Base-by-base conservation (phyloP, 2,888 invertebrate genomes). In the Sepioteuthis lessoniana region DNA sequence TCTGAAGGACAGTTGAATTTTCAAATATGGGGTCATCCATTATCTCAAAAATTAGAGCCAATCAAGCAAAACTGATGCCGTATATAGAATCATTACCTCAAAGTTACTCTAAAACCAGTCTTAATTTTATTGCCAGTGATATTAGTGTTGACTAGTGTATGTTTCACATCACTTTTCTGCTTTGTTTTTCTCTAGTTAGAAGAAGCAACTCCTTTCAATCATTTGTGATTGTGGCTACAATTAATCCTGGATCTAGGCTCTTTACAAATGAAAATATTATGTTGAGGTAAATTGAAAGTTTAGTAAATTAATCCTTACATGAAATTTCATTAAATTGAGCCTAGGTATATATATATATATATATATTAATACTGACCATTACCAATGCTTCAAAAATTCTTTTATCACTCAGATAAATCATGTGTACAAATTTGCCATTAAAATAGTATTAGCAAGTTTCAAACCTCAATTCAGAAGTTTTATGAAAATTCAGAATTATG, bases 181-280 rank as follows among this genome's bases (percentile, higher is more conserved):
- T 55, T 55, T 55, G 55, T 55, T 55, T n/a, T 76, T 76, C n/a
- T 76, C 76, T 76, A n/a, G 76, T 76, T n/a, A n/a, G 76, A 76
- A 13, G n/a, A 76, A 16, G 76, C 76, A 76, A 76, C 19, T 76
- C 76, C 76, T 76, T 5, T 50, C 55, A 25, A 55, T 55, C 55
- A 55, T 55, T 55, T 25, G 55, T 55, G 55, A 55, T 55, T 25
- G 55, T 55, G 55, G 55, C 31, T 76, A 31, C 28, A 31, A 76
- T 7, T 76, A 76, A 31, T 76, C 8, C 28, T 31, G 10, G 13
- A 55, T 25, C 55, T 55, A 55, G 50, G n/a, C n/a, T 76, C 76
- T 76, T 76, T 76, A n/a, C 60, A 60, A 60, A 60, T 60, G 8
- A 55, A 55, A 55, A 55, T 55, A 55, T n/a, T 76, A 31, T 55